A percentile compares a stretch with the other conserved stretches of the same genome.
Evolutionary conservation across 2,113 vertebrate genomes (phyloP).

Genomic region (Spea bombifrons): DNA sequence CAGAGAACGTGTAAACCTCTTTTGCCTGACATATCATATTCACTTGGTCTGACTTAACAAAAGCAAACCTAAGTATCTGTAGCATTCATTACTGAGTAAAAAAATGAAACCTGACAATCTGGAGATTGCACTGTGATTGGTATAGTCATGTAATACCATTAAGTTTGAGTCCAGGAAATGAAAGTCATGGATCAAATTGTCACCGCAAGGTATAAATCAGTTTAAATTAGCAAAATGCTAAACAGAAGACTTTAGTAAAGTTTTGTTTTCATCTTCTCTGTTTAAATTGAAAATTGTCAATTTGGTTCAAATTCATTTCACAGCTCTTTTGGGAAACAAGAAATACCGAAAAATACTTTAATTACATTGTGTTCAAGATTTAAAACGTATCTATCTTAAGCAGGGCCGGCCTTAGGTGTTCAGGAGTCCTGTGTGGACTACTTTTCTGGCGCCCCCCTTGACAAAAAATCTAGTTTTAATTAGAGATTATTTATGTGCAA

Average conservation of each 20-base stretch:
- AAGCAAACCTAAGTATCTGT: constrained; percentile 22
- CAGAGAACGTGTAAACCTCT: background rate
- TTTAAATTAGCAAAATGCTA: constrained; percentile 45
- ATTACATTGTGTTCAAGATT: no score
- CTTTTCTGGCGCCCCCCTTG: no score
- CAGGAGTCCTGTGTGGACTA: no score
- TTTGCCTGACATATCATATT: background rate
- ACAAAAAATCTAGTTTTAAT: no score
- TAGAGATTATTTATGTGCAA: no score
- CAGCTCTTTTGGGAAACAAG: constrained; percentile 6
- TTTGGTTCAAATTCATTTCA: background rate
- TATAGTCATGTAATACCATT: constrained; percentile 39
- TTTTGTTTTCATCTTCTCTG: constrained; percentile 19
- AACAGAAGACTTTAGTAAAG: constrained; percentile 25
- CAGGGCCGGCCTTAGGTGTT: no score
- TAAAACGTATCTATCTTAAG: no score
- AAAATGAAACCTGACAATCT: constrained; percentile 35
- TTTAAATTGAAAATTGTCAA: constrained; percentile 3
- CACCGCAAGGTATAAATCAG: constrained; percentile 33
- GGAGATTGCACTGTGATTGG: constrained; percentile 33
- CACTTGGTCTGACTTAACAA: background rate
- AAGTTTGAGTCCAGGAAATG: constrained; percentile 30
- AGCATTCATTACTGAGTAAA: constrained; percentile 6
- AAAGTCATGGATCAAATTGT: constrained; percentile 47
- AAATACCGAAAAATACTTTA: no score